These are phyloP conservation scores for Goniozus legneri DNA, from an alignment of 1,140 invertebrate species.

Conservation along the genomic window DNA sequence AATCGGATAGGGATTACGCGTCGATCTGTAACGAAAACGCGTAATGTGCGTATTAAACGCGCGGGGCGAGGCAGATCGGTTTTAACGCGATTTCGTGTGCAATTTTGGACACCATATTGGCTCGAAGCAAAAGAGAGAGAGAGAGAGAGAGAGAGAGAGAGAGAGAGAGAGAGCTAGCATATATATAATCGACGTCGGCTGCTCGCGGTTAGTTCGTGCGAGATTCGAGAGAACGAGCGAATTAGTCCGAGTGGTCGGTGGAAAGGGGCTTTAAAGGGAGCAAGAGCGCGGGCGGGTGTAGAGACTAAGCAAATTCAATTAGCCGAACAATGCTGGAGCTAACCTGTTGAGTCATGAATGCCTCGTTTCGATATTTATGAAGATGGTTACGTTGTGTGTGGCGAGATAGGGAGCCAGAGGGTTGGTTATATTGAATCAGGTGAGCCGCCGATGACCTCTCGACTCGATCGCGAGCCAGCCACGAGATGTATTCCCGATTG, in stretches of 20 bases:
- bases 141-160: neutral
- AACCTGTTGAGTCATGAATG: constrained; percentile 35
- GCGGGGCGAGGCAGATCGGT: neutral
- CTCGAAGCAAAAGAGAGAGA: neutral
- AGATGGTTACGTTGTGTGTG: neutral
- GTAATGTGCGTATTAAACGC: constrained; percentile 5
- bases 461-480: no score
- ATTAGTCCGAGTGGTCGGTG: constrained; percentile 2
- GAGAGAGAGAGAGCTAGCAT: constrained; percentile 4
- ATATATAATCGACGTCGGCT: constrained; percentile 31
- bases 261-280: neutral
- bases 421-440: neutral
- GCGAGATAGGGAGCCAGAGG: no score
- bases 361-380: constrained; percentile 23
- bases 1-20: no score
- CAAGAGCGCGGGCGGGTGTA: neutral
- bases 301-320: constrained; percentile 38
- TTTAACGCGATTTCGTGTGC: neutral
- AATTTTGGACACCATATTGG: neutral
- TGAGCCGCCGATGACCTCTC: neutral
- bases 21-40: no score
- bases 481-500: no score
- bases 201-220: constrained; percentile 21
- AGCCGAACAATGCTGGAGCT: constrained; percentile 33
- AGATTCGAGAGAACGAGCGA: constrained; percentile 28